A percentile compares a stretch with the other conserved stretches of the same genome.
These are phyloP conservation scores for Lonchura striata DNA, from an alignment of 2,113 vertebrate species.

Conservation along the genomic window DNA sequence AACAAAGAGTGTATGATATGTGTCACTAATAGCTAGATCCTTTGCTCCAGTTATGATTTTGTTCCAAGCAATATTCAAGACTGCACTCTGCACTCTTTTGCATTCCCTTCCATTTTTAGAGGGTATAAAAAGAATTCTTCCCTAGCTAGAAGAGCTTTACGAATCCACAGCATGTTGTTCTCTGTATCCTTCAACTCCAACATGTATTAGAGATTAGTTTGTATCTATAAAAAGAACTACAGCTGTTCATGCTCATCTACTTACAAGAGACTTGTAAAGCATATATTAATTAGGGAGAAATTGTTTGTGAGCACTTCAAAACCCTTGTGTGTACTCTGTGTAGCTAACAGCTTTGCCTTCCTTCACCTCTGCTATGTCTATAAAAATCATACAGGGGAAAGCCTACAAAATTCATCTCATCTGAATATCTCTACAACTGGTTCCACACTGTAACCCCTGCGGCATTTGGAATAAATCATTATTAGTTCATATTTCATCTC, in stretches of 20 bases:
- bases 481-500: constrained; percentile 43
- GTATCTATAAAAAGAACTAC: constrained; percentile 60
- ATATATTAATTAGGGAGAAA: constrained; percentile 42
- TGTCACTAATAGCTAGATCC: not conserved
- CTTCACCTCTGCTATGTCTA: not conserved
- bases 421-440: not conserved
- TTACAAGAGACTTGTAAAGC: constrained; percentile 41
- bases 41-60: not conserved
- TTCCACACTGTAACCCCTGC: not conserved
- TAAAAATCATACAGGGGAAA: not conserved
- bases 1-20: not conserved
- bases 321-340: not conserved
- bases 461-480: constrained; percentile 56
- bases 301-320: constrained; percentile 34
- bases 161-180: constrained; percentile 7
- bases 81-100: not conserved
- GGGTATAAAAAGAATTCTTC: constrained; percentile 23
- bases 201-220: constrained; percentile 52
- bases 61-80: not conserved
- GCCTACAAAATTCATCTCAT: not conserved
- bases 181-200: constrained; percentile 18
- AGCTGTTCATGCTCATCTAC: constrained; percentile 46
- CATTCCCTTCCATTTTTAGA: constrained; percentile 35
- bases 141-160: not conserved
- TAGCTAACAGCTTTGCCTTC: not conserved